Evolutionary conservation across 2,797 vertebrate genomes (phyloP).

Genomic region (Bovichtus diacanthus): DNA sequence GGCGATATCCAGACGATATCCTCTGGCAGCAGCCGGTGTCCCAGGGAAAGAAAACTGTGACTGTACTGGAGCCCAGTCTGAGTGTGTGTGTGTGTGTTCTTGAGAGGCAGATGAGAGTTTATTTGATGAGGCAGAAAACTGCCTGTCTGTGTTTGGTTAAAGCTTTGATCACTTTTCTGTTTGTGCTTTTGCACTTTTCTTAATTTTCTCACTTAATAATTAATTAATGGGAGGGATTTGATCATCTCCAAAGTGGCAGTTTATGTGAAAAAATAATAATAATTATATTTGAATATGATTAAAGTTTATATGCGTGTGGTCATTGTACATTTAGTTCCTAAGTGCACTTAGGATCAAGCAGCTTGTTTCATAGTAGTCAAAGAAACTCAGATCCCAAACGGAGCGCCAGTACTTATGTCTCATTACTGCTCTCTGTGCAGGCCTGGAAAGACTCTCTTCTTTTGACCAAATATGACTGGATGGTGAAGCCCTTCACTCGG

Average conservation of each 20-base stretch:
- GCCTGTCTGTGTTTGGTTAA: not conserved
- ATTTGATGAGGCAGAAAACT: not conserved
- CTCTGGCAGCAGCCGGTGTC: slow-evolving; percentile 40
- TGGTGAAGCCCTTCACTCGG: slow-evolving; percentile 31
- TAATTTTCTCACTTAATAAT: not conserved
- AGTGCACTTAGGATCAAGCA: not conserved
- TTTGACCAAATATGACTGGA: slow-evolving; percentile 33
- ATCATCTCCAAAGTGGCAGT: not conserved
- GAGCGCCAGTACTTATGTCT: not conserved
- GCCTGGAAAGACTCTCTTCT: slow-evolving; percentile 42
- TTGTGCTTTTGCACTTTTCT: not conserved
- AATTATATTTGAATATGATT: not conserved
- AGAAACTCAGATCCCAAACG: not conserved
- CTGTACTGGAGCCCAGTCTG: slow-evolving; percentile 29
- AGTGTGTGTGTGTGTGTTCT: slow-evolving; percentile 23
- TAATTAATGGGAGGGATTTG: not conserved
- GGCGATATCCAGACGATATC: slow-evolving; percentile 41
- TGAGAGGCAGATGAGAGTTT: slow-evolving; percentile 11
- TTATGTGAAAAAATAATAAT: not conserved
- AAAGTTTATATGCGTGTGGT: not conserved
- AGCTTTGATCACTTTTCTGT: slow-evolving; percentile 17
- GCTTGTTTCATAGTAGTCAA: not conserved
- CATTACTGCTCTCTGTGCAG: slow-evolving; percentile 10
- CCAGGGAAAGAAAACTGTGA: slow-evolving; percentile 39
- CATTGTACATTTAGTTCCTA: not conserved